These are phyloP conservation scores for Drosophila atroscutellata DNA, from an alignment of 2,888 invertebrate genomes.

Conservation along the genomic window DNA sequence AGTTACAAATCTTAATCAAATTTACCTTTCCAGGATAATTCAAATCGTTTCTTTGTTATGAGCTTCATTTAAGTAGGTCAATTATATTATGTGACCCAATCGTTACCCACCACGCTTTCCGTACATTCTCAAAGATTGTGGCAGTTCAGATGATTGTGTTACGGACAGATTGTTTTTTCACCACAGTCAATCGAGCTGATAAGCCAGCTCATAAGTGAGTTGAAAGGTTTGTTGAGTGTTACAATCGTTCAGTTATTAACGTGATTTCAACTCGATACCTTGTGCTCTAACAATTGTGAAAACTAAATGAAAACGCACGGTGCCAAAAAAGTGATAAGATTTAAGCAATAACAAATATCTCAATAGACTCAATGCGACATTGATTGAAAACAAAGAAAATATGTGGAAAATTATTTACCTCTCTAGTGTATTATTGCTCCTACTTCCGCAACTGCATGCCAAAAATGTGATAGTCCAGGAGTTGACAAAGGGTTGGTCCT, in stretches of 20 bases:
- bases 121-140: background rate
- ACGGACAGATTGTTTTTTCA: slow-evolving; percentile 34
- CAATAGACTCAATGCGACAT: slow-evolving; percentile 14
- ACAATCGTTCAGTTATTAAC: slow-evolving; percentile 57
- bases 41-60: background rate
- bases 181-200: slow-evolving; percentile 51
- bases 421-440: slow-evolving; percentile 15
- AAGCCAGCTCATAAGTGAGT: slow-evolving; percentile 45
- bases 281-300: slow-evolving; percentile 23
- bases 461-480: slow-evolving; percentile 70
- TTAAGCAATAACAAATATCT: slow-evolving; percentile 27
- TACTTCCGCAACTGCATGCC: slow-evolving; percentile 12
- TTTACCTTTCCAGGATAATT: background rate
- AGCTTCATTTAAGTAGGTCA: background rate
- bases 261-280: slow-evolving; percentile 38
- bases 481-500: slow-evolving; percentile 72
- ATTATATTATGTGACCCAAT: background rate
- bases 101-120: background rate
- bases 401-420: slow-evolving; percentile 35
- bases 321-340: slow-evolving; percentile 19
- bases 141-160: slow-evolving; percentile 5
- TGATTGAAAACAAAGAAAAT: slow-evolving; percentile 32
- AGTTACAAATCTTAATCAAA: background rate
- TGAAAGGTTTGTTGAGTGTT: slow-evolving; percentile 19
- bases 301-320: slow-evolving; percentile 1